Percentiles rank a stretch among this genome's conserved stretches.
Evolutionary conservation across 1,140 invertebrate species (phyloP).

Genomic region (Musca vetustissima): DNA sequence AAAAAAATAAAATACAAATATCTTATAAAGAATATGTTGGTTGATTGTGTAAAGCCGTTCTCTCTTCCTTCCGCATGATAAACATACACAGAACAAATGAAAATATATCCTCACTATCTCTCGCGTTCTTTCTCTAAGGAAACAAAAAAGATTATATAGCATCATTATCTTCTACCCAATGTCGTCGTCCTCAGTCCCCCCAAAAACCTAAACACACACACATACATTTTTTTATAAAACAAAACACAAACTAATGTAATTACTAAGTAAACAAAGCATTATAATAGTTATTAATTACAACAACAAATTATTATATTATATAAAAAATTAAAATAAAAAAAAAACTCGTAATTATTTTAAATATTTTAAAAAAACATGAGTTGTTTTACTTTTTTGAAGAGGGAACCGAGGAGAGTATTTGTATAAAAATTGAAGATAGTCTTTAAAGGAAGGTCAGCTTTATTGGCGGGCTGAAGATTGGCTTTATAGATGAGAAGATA

Average conservation of each 20-base stretch:
- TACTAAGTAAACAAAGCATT: constrained; percentile 15
- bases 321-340: constrained; percentile 14
- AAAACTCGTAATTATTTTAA: constrained; percentile 11
- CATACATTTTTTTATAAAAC: constrained; percentile 6
- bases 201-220: too few relatives aligned
- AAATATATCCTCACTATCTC: too few relatives aligned
- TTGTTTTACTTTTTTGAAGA: too few relatives aligned
- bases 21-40: too few relatives aligned
- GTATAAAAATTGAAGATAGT: too few relatives aligned
- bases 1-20: not conserved
- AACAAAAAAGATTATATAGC: not conserved
- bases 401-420: too few relatives aligned
- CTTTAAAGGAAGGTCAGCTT: too few relatives aligned
- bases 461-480: too few relatives aligned
- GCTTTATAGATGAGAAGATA: too few relatives aligned
- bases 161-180: too few relatives aligned
- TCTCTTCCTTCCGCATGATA: not conserved
- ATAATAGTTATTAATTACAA: constrained; percentile 17
- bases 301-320: not conserved
- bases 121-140: not conserved
- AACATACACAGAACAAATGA: constrained; percentile 8
- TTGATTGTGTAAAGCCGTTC: too few relatives aligned
- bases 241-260: constrained; percentile 15
- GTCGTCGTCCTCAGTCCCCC: too few relatives aligned
- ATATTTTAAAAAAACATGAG: not conserved